Conservation (phyloP, 2,797 vertebrate species). For the Oophaga sylvatica region DNA sequence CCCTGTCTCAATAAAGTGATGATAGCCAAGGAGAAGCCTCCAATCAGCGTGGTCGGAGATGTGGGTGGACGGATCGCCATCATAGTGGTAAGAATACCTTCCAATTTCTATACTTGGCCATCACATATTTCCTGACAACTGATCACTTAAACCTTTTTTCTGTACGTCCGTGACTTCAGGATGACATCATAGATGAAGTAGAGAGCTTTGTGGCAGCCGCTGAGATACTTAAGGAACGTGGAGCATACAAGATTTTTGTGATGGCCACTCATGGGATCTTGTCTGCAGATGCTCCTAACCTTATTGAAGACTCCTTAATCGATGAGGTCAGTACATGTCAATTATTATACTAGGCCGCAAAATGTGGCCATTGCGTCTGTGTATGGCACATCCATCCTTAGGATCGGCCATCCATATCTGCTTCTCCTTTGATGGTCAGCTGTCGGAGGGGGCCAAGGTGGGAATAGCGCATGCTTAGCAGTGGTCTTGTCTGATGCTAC, state of each 20-base stretch:
- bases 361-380: background rate
- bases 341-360: background rate
- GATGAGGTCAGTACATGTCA: conserved; percentile 81
- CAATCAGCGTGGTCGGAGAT: conserved; percentile 95
- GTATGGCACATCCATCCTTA: too few species aligned
- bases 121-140: background rate
- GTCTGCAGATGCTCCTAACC: conserved; percentile 92
- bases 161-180: conserved; percentile 72
- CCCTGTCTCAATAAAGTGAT: conserved; percentile 79
- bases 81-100: conserved; percentile 84
- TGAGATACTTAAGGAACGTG: conserved; percentile 97
- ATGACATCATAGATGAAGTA: conserved; percentile 97
- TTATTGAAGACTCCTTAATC: conserved; percentile 94
- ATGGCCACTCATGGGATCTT: conserved; percentile 97
- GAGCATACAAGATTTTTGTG: conserved; percentile 97
- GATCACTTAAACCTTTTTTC: background rate
- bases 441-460: too few species aligned
- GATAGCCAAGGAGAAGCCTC: conserved; percentile 99
- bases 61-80: conserved; percentile 97
- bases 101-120: background rate
- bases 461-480: too few species aligned
- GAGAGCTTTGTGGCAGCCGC: conserved; percentile 96
- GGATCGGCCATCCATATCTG: too few species aligned
- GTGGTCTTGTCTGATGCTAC: too few species aligned
- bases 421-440: too few species aligned